These are phyloP conservation scores for Takifugu rubripes DNA, from an alignment of 2,797 vertebrate species.

Conservation along the genomic window DNA sequence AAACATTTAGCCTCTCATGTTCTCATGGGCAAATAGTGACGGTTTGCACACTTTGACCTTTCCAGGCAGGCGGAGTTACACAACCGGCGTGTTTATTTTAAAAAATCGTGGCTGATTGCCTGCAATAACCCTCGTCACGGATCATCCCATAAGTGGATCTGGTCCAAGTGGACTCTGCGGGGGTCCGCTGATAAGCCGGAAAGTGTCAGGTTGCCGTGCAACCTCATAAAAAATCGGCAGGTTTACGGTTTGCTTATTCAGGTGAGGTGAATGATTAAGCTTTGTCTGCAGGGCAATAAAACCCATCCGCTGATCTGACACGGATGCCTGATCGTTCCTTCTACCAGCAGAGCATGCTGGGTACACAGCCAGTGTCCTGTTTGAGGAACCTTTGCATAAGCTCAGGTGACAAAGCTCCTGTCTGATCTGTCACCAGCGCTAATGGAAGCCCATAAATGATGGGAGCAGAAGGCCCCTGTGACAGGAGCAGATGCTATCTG, in stretches of 20 bases:
- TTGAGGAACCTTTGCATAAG: constrained; percentile 4
- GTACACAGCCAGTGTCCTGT: constrained; percentile 17
- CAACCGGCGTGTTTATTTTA: constrained; percentile 1
- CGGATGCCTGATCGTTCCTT: not conserved
- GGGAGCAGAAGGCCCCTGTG: constrained; percentile 43
- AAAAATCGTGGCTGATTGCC: not conserved
- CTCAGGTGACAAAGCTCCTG: constrained; percentile 39
- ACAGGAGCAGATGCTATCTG: constrained; percentile 59
- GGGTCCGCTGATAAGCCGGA: constrained; percentile 35
- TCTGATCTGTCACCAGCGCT: constrained; percentile 39
- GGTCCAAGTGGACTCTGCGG: constrained; percentile 7
- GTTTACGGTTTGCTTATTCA: constrained; percentile 22
- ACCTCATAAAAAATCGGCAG: constrained; percentile 27
- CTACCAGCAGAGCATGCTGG: not conserved
- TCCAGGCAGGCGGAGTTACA: constrained; percentile 10
- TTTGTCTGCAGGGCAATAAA: constrained; percentile 1
- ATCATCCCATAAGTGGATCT: not conserved
- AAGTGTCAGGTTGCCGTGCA: constrained; percentile 45
- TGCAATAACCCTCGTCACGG: not conserved
- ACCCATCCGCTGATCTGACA: not conserved
- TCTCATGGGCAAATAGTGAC: constrained; percentile 15
- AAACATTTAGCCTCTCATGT: constrained; percentile 6
- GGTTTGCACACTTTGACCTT: constrained; percentile 28
- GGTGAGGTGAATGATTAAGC: constrained; percentile 54
- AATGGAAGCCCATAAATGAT: constrained; percentile 45